Evolutionary conservation across 2,113 vertebrate species (phyloP), one percentile per base, ranked within the genome.

Genomic region (Trinectes maculatus): DNA sequence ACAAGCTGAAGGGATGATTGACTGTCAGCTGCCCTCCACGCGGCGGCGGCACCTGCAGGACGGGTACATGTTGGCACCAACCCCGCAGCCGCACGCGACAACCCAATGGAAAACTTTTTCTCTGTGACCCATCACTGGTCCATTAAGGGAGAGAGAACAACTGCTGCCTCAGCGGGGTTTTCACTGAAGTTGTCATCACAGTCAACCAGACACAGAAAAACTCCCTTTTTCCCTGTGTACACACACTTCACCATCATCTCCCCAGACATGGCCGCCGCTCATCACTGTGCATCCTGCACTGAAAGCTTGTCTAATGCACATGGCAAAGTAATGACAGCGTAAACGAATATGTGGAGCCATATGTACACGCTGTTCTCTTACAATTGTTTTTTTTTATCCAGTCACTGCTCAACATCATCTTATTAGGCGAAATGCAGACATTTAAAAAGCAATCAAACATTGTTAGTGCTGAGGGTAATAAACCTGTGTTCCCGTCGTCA

Each of bases 1-100:
- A 61, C 58, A 54, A 49, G 69, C 68, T 22, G 46, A 89, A 72
- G 69, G 62, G 54, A 66, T 88, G 84, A 90, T 79, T 87, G 86
- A 85, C 81, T 76, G 82, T 86, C 81, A 74, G 83, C 63, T 70
- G 70, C 76, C 59, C 70, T 65, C 67, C 52, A 28, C 40, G 9
- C 28, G n/a, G 61, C 28, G n/a, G 61, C 72, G 77, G 61, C 82
- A 79, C 78, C 68, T 71, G 77, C 58, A 51, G 1, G 66, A 66
- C 61, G 62, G 12, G 47, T 43, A 47, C 24, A 24, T 21, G 67
- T 39, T 71, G 77, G 61, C 47, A 25, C 19, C 18, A 8, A 64
- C 76, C 55, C 56, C 0, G 16, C 61, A 76, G 73, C 61, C 29
- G 49, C 53, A 65, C 54, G 67, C 59, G 46, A 58, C 63, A 77